A percentile compares a stretch with the other conserved stretches of the same genome.
Evolutionary conservation across 2,888 invertebrate species (phyloP).

Genomic region (Hanleya hanleyi): DNA sequence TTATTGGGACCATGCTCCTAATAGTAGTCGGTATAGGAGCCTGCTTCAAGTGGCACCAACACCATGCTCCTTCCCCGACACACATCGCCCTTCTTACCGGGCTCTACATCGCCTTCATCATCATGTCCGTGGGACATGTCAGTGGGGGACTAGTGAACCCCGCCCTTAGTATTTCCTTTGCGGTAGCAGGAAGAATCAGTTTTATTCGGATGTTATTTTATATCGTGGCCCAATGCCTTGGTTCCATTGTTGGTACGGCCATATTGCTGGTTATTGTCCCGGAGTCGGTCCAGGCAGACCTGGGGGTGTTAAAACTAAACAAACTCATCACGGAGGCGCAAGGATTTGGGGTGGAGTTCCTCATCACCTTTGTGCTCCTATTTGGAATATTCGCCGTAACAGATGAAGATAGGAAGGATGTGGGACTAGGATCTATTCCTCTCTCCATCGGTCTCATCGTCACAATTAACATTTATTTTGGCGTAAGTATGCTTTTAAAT

Average conservation of each 20-base stretch:
- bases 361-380: slow-evolving; percentile 47
- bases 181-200: slow-evolving; percentile 10
- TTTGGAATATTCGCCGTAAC: slow-evolving; percentile 47
- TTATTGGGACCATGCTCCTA: slow-evolving; percentile 48
- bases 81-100: slow-evolving; percentile 46
- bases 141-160: slow-evolving; percentile 62
- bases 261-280: slow-evolving; percentile 41
- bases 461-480: slow-evolving; percentile 47
- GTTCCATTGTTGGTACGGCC: slow-evolving; percentile 45
- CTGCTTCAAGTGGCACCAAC: slow-evolving; percentile 24
- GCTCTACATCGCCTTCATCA: slow-evolving; percentile 47
- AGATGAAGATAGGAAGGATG: slow-evolving; percentile 46
- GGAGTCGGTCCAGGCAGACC: slow-evolving; percentile 34
- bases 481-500: slow-evolving; percentile 54
- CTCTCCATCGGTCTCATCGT: slow-evolving; percentile 55
- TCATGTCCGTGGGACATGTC: slow-evolving; percentile 42
- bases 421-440: slow-evolving; percentile 46
- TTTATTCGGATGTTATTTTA: slow-evolving; percentile 40
- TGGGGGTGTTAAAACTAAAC: slow-evolving; percentile 46
- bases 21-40: slow-evolving; percentile 44
- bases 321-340: slow-evolving; percentile 41
- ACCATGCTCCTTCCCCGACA: slow-evolving; percentile 21
- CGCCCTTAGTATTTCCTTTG: slow-evolving; percentile 42
- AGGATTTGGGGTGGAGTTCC: slow-evolving; percentile 48
- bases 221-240: slow-evolving; percentile 44